phyloP scores from a whole-genome alignment of 2,888 invertebrate genomes.

The Heliconius ismenius region DNA sequence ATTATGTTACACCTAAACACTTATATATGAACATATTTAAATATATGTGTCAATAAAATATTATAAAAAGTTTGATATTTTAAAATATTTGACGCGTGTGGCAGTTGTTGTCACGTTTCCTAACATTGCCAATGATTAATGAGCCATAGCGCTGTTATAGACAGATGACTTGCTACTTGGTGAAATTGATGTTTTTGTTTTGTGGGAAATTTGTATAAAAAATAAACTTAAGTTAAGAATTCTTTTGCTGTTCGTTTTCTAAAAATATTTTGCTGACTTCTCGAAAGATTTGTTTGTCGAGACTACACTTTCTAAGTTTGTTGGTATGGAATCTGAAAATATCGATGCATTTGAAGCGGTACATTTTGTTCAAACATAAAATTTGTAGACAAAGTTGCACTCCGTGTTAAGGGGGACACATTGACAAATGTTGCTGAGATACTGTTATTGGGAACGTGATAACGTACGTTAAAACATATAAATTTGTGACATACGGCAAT shows the following conservation, averaged over 20 bases:
- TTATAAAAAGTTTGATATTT: conserved; percentile 57
- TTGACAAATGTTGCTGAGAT: conserved; percentile 64
- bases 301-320: conserved; percentile 60
- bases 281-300: conserved; percentile 59
- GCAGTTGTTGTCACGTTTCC: conserved; percentile 56
- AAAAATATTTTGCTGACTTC: conserved; percentile 57
- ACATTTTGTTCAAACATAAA: conserved; percentile 57
- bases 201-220: conserved; percentile 50
- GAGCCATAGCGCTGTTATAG: conserved; percentile 58
- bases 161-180: conserved; percentile 66
- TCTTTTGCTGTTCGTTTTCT: conserved; percentile 10
- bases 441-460: conserved; percentile 41
- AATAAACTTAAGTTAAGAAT: conserved; percentile 34
- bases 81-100: conserved; percentile 59
- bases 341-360: conserved; percentile 63
- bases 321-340: conserved; percentile 64
- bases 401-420: conserved; percentile 50
- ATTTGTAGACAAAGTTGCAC: conserved; percentile 70
- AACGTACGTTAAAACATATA: conserved; percentile 42
- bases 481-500: conserved; percentile 42
- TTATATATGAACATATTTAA: conserved; percentile 38
- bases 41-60: conserved; percentile 43
- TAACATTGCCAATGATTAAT: conserved; percentile 62
- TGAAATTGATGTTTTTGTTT: conserved; percentile 45
- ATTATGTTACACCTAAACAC: conserved; percentile 35